Base-by-base conservation (phyloP, 2,888 invertebrate species). In the Vanessa cardui region DNA sequence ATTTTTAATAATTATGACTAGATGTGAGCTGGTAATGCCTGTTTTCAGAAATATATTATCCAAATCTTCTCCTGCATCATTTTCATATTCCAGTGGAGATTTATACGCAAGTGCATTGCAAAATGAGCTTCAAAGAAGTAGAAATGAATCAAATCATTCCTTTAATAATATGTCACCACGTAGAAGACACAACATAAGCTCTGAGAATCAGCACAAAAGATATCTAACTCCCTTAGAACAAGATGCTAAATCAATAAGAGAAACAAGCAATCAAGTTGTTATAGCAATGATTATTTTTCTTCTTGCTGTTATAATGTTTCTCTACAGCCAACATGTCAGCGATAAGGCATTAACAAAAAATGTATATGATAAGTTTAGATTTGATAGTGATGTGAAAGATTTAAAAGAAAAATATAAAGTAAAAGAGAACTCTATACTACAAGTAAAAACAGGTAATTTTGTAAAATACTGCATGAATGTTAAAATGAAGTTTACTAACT, bases 21-120 rank as follows among this genome's bases (percentile, higher is more conserved):
- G 52, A 61, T 68, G 69, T 86, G 86, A 86, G 85, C 76, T 84
- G 85, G 85, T 85, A 85, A 85, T 87, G 77, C 39, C 12, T 87
- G 74, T 75, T 89, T 90, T 74, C 90, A 91, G 90, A 80, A 73
- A 79, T 79, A 72, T 79, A 58, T 81, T 87, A 76, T 87, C 89
- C 67, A 86, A 87, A 80, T 91, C 90, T 72, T 85, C 86, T 80
- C 89, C 90, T 73, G 80, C 88, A 80, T 80, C 74, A 72, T 82
- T 89, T 71, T 81, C 84, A 73, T 80, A 81, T 91, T 90, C 66
- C 89, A 91, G 91, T 75, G 80, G 83, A 74, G 80, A 83, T 64
- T 59, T 64, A 77, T 78, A 71, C 31, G 59, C n/a, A 31, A 69
- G 64, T 21, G 60, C 39, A 18, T 44, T 59, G 26, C 58, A 65